Evolutionary conservation across 2,888 invertebrate genomes (phyloP), one percentile per base, ranked within the genome.

Genomic region (Andrena dorsata): DNA sequence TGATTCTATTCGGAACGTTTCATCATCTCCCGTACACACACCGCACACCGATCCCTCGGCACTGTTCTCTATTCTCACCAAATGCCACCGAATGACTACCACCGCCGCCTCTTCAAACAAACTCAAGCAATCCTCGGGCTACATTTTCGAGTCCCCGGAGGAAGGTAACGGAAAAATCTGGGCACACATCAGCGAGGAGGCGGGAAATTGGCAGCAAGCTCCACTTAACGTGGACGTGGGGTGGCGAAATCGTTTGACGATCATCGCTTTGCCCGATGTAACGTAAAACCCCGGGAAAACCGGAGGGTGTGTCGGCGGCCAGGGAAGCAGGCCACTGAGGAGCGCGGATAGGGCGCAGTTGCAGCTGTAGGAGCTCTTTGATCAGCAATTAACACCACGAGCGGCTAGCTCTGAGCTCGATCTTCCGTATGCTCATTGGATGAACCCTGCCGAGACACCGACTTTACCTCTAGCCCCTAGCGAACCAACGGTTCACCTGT

Each of bases 351-450:
- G 80, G 53, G 58, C 49, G 53, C 49, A 73, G 71, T 68, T 76
- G 75, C 73, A 23, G 51, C 74, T 77, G 79, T 76, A 49, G 65
- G 13, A 26, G 72, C 75, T 80, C 87, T 88, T 88, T 88, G 91
- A 92, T 91, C 90, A 90, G 88, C 90, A 91, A 92, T 92, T 91
- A 92, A 89, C 90, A 89, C 88, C 89, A 83, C 76, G 76, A 82
- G 61, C 64, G 41, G 41, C 41, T 16, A 60, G 73, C 78, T 75
- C 72, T 71, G 78, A 80, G 73, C 80, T 35, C 84, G 84, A 84
- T 90, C 84, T 80, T 86, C 84, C 85, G 83, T 81, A 85, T 82
- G 72, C 80, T 83, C 84, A 76, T 84, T 65, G 86, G 72, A 84
- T 66, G 83, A 78, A 79, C 60, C 76, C 64, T 56, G 73, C 78